A percentile compares a stretch with the other conserved stretches of the same genome.
These are phyloP conservation scores for Timandra comae DNA, from an alignment of 2,888 invertebrate species.

Conservation along the genomic window DNA sequence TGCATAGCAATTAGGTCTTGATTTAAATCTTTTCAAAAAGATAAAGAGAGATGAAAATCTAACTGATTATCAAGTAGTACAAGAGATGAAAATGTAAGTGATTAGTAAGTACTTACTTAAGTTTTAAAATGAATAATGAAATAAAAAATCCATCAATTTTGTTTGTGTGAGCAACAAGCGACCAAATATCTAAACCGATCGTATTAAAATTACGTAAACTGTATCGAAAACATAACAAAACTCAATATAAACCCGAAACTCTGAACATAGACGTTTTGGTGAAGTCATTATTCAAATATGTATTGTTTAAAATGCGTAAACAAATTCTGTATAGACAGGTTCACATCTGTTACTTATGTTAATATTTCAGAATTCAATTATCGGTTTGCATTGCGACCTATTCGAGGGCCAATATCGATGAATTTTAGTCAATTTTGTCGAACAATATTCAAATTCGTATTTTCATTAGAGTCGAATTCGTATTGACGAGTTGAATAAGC, in stretches of 20 bases:
- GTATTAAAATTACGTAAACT: too few relatives aligned
- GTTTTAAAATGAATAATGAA: too few relatives aligned
- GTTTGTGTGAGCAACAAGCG: too few relatives aligned
- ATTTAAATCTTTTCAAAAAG: too few relatives aligned
- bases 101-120: too few relatives aligned
- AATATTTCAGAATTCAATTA: slow-evolving; percentile 52
- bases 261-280: background rate
- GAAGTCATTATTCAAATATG: slow-evolving; percentile 11
- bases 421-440: slow-evolving; percentile 49
- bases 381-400: slow-evolving; percentile 30
- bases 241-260: background rate
- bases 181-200: too few relatives aligned
- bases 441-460: slow-evolving; percentile 57
- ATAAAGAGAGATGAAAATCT: too few relatives aligned
- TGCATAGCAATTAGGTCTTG: too few relatives aligned
- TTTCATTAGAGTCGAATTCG: slow-evolving; percentile 54
- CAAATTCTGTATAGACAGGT: slow-evolving; percentile 12
- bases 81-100: too few relatives aligned
- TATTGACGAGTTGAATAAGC: slow-evolving; percentile 51
- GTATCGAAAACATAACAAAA: background rate
- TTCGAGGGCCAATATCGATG: slow-evolving; percentile 36
- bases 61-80: too few relatives aligned
- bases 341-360: slow-evolving; percentile 37
- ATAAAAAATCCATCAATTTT: too few relatives aligned
- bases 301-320: slow-evolving; percentile 9